Evolutionary conservation across 2,888 invertebrate species (phyloP), one percentile per base, ranked within the genome.

Genomic region (Drosophila algonquin): DNA sequence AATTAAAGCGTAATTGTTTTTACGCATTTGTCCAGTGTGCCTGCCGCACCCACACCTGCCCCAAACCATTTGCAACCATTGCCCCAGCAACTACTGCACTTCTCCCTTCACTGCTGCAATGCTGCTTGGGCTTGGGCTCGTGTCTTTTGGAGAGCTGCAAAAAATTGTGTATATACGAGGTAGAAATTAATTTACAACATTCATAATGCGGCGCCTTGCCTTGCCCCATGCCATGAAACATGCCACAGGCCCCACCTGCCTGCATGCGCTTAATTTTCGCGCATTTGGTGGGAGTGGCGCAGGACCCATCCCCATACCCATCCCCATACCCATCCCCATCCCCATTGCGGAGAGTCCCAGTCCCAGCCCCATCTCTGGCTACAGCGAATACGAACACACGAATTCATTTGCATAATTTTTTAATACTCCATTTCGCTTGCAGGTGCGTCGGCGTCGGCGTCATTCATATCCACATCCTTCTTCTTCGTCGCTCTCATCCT

Each of bases 391-490:
- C 87, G 83, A 87, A 77, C 81, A 68, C 78, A 72, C 85, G 89
- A 89, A 90, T 90, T 90, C 91, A 91, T 91, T 92, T 91, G 90
- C 90, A 91, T 91, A 91, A 91, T 92, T 91, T 91, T 80, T 91
- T 91, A 91, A 91, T 91, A 89, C 90, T 90, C 89, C 91, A 90
- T 90, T 90, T 91, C 87, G 76, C 52, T 70, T 79, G 85, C 81
- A 75, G 85, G 77, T 76, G 85, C 75, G 79, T 76, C 74, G 73
- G 64, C 79, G 73, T 76, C 79, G 55, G 64, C 51, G 71, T 40
- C 18, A 32, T 32, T 10, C 32, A 32, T 12, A 35, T 35, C 10
- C 12, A 14, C 12, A 14, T 14, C 35, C 35, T 35, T 35, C n/a
- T 40, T 2, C 7, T n/a, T 40, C 2, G 7, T n/a, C 40, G n/a